A percentile compares a stretch with the other conserved stretches of the same genome.
Conservation (phyloP, 2,797 vertebrate genomes). For the Sarcoramphus papa region DNA sequence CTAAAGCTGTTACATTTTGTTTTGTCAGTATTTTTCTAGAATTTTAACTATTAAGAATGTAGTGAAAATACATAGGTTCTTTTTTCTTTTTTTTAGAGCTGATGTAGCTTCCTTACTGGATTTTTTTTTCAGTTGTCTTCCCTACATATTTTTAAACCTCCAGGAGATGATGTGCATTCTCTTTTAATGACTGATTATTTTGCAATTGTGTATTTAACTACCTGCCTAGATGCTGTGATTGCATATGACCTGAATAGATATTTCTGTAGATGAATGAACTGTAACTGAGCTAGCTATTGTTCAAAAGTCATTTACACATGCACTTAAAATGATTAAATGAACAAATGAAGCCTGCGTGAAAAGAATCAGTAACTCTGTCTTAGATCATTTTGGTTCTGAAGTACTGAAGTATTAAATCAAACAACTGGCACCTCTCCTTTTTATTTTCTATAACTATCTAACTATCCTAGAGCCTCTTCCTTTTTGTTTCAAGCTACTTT, state of each 20-base stretch:
- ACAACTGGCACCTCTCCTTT: neutral
- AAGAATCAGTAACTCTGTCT: neutral
- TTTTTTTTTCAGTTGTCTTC: neutral
- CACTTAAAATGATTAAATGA: neutral
- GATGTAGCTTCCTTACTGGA: neutral
- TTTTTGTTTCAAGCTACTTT: slow-evolving; percentile 5
- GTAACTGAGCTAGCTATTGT: neutral
- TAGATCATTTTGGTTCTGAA: neutral
- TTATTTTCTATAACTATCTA: neutral
- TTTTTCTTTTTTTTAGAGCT: neutral
- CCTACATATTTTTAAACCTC: neutral
- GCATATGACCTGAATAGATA: neutral
- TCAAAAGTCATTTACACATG: neutral
- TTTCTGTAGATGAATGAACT: neutral
- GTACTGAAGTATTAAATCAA: neutral
- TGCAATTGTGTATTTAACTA: neutral
- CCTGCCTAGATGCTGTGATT: neutral
- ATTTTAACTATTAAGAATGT: neutral
- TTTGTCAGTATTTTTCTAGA: neutral
- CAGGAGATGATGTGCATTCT: neutral
- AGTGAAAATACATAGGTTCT: neutral
- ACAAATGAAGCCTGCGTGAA: neutral
- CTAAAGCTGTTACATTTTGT: neutral
- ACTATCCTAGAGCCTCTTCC: neutral
- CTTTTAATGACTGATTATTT: neutral